Conservation (phyloP, 2,888 invertebrate species). For the Graphium colonna region DNA sequence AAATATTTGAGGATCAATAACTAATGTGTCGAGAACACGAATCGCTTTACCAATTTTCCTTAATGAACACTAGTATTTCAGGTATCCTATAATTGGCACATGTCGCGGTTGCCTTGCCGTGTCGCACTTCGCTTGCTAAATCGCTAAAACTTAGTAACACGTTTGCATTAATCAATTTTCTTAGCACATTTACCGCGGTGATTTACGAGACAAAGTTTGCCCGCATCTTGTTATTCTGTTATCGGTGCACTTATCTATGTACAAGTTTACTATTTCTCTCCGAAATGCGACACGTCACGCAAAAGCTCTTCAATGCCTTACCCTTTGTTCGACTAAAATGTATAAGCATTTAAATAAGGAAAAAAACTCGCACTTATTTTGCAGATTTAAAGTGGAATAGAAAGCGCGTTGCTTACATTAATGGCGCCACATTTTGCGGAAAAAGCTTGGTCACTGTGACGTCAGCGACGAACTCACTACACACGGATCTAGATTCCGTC, state of each 20-base stretch:
- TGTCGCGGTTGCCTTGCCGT: conserved; percentile 33
- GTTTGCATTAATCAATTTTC: conserved; percentile 67
- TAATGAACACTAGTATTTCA: conserved; percentile 16
- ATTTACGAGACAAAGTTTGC: conserved; percentile 56
- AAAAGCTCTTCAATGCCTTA: neutral
- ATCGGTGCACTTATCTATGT: conserved; percentile 29
- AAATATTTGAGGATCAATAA: neutral
- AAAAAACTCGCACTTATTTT: neutral
- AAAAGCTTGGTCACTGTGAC: conserved; percentile 7
- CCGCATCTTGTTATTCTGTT: conserved; percentile 39
- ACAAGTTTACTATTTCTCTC: neutral
- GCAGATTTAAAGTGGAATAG: conserved; percentile 19
- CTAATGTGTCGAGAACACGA: neutral
- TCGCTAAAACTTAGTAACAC: conserved; percentile 58
- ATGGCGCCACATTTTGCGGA: conserved; percentile 8
- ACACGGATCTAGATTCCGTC: neutral
- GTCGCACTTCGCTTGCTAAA: conserved; percentile 53
- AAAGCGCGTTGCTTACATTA: conserved; percentile 1
- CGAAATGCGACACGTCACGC: neutral
- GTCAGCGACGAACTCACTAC: conserved; percentile 8
- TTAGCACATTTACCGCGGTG: conserved; percentile 58
- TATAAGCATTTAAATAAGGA: neutral
- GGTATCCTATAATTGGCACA: conserved; percentile 26
- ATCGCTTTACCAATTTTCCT: neutral
- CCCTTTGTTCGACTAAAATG: neutral